Evolutionary conservation across 37 sponge, comb jelly and placozoan genomes (phyloP).

Genomic region (Hexactinellida sp.): DNA sequence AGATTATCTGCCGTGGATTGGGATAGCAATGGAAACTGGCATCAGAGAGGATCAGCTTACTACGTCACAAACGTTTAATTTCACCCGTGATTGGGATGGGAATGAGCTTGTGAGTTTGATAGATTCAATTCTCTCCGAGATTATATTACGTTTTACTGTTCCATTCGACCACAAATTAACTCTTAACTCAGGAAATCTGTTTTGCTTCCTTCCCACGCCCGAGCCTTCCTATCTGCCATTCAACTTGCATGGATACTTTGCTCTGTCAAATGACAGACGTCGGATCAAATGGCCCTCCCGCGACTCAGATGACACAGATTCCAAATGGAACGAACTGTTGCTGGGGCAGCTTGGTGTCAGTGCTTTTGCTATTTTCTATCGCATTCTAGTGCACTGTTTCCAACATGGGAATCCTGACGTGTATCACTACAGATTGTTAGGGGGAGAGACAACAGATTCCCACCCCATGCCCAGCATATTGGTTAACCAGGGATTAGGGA

Average conservation of each 20-base stretch:
- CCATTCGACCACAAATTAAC: background rate
- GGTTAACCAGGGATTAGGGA: background rate
- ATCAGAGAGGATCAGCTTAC: background rate
- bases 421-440: background rate
- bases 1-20: background rate
- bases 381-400: background rate
- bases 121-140: background rate
- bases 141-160: background rate
- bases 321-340: background rate
- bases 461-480: background rate
- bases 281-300: background rate
- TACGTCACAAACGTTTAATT: background rate
- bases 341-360: background rate
- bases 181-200: background rate
- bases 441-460: background rate
- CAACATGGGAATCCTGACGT: background rate
- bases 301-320: background rate
- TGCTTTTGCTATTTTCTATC: background rate
- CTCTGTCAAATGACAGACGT: background rate
- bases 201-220: background rate
- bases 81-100: background rate
- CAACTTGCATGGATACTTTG: background rate
- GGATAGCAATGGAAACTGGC: background rate
- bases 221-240: background rate
- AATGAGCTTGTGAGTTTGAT: background rate